Base-by-base conservation (phyloP, 2,797 vertebrate genomes). In the Sebastolobus alascanus region DNA sequence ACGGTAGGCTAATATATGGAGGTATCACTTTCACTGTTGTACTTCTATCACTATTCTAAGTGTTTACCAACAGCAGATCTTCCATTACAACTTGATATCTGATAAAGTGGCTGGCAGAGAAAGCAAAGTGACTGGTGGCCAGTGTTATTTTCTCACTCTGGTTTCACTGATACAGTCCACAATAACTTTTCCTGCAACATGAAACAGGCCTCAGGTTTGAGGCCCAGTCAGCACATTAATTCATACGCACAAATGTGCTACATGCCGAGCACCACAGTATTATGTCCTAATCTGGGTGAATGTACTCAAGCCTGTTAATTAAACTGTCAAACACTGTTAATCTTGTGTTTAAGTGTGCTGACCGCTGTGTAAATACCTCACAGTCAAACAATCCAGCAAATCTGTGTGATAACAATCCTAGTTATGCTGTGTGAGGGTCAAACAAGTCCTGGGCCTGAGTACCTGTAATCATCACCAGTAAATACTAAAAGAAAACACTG, bases 281-380 rank as follows among this genome's bases (percentile, higher is more conserved):
- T 55, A 38, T 1, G 25, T 1, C 0, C 27, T 70, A 72, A 84
- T 75, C 67, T 70, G 65, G 8, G 38, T 13, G 18, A 71, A 68
- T 13, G 65, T 8, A 29, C 63, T 27, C 25, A 10, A 60, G 29
- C 68, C 35, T 50, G 43, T 85, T 80, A 35, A 74, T 79, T 27
- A 72, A 81, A 80, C 27, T 20, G 74, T 63, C 65, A 74, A 86
- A 82, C 75, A 27, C 12, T 4, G n/a, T 43, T 84, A 70, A 83
- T 81, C 72, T 70, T 66, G 40, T 58, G 31, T 58, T 60, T 16
- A 67, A 68, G 61, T 46, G 1, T 18, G 60, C 33, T 6, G 55
- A 78, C 58, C 1, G 8, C 71, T 33, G 61, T 6, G 56, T 37
- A 65, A 68, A 46, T 29, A 52, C 55, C 12, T 13, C 29, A 29